Evolutionary conservation across 37 sponge, comb jelly and placozoan genomes (phyloP).

Genomic region (Ianthella basta): DNA sequence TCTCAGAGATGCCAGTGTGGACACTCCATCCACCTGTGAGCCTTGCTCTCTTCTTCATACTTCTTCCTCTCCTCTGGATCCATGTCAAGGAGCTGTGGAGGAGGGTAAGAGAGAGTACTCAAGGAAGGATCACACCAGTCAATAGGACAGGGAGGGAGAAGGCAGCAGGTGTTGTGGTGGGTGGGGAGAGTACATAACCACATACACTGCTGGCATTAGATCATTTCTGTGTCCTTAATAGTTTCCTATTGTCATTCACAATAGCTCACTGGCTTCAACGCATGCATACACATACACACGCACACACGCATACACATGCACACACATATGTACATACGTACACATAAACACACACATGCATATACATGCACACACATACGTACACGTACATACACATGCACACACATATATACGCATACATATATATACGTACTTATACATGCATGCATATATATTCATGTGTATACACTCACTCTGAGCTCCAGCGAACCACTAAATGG

Average conservation of each 20-base stretch:
- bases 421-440: neutral
- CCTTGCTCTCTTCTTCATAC: slow-evolving; percentile 52
- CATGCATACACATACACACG: neutral
- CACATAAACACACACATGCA: neutral
- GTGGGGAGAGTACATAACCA: no score
- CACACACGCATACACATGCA: neutral
- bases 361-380: neutral
- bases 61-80: slow-evolving; percentile 56
- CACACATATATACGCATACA: no score
- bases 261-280: no score
- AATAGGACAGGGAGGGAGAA: no score
- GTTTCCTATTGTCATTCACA: no score
- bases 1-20: neutral
- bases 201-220: no score
- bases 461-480: slow-evolving; percentile 42
- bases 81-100: slow-evolving; percentile 68
- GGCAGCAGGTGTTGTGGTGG: no score
- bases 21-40: slow-evolving; percentile 52
- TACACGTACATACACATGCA: neutral
- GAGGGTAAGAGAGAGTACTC: neutral
- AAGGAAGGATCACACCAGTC: neutral
- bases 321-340: neutral
- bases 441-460: neutral
- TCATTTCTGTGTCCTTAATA: no score
- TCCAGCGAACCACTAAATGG: slow-evolving; percentile 95